These are phyloP conservation scores for Monomorium pharaonis DNA, from an alignment of 1,140 invertebrate genomes.

Conservation along the genomic window DNA sequence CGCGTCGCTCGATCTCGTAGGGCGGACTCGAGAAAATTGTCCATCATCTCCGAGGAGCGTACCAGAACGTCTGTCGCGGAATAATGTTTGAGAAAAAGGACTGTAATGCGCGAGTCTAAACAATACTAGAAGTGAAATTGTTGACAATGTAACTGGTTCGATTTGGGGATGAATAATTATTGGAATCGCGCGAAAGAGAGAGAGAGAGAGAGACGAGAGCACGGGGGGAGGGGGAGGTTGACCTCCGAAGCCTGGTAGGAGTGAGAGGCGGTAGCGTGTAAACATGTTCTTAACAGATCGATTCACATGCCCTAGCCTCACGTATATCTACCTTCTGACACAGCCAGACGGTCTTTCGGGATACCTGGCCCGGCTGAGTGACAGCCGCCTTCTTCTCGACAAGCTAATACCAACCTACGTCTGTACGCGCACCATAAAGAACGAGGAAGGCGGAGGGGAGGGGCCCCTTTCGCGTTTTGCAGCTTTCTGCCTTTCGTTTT, in stretches of 20 bases:
- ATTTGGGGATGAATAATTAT: conserved; percentile 4
- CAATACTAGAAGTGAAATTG: not conserved
- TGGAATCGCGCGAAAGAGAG: not conserved
- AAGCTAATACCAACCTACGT: conserved; percentile 84
- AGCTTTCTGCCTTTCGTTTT: conserved; percentile 73
- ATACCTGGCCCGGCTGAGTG: conserved; percentile 65
- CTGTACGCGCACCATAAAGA: conserved; percentile 62
- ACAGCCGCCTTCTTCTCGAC: conserved; percentile 78
- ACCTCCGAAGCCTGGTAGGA: conserved; percentile 33
- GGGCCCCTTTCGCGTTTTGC: conserved; percentile 79
- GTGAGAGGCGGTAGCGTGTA: conserved; percentile 74
- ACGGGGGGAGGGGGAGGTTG: not conserved
- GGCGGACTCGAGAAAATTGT: conserved; percentile 29
- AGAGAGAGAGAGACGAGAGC: not conserved
- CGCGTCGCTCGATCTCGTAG: conserved; percentile 52
- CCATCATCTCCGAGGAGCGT: not conserved
- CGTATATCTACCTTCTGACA: conserved; percentile 63
- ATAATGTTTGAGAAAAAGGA: not conserved
- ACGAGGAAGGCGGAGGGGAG: conserved; percentile 60
- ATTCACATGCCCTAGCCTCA: conserved; percentile 59
- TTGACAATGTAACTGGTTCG: not conserved
- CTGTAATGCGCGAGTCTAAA: not conserved
- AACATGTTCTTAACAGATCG: conserved; percentile 77
- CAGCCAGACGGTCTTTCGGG: conserved; percentile 70
- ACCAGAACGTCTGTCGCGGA: not conserved